Evolutionary conservation across 2,888 invertebrate genomes (phyloP).

Genomic region (Oeneis ivallda): DNA sequence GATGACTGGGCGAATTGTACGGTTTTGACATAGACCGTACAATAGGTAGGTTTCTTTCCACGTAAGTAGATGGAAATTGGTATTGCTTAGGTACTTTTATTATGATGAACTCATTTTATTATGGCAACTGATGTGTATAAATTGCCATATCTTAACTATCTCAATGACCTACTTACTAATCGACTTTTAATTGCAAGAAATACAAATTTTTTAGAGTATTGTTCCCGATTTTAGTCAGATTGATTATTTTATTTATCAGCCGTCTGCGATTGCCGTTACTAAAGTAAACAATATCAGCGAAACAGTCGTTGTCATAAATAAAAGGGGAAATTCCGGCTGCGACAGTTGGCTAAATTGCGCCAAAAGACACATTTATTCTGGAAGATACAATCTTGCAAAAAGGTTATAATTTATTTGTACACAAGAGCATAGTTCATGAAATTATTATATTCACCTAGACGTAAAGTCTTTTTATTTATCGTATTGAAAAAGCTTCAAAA

Average conservation of each 20-base stretch:
- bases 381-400: slow-evolving; percentile 35
- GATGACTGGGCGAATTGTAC: too few relatives aligned
- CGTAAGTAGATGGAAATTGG: too few relatives aligned
- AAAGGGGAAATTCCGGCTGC: slow-evolving; percentile 61
- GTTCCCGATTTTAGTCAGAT: neutral
- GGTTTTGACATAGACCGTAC: too few relatives aligned
- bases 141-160: too few relatives aligned
- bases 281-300: slow-evolving; percentile 78
- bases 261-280: slow-evolving; percentile 52
- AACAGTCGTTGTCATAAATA: slow-evolving; percentile 71
- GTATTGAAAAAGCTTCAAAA: neutral
- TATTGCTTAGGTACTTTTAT: too few relatives aligned
- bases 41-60: too few relatives aligned
- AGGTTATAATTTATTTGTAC: slow-evolving; percentile 30
- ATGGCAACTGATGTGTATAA: too few relatives aligned
- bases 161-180: too few relatives aligned
- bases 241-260: neutral
- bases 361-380: slow-evolving; percentile 46
- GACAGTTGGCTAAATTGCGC: slow-evolving; percentile 69
- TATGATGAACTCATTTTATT: too few relatives aligned
- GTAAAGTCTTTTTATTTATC: neutral
- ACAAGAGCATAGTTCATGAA: slow-evolving; percentile 3
- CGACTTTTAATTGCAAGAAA: too few relatives aligned
- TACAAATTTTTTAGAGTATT: too few relatives aligned
- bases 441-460: neutral